Percentiles rank a stretch among this genome's conserved stretches.
Evolutionary conservation across 2,888 invertebrate genomes (phyloP).

Genomic region (Lydus trimaculatus): DNA sequence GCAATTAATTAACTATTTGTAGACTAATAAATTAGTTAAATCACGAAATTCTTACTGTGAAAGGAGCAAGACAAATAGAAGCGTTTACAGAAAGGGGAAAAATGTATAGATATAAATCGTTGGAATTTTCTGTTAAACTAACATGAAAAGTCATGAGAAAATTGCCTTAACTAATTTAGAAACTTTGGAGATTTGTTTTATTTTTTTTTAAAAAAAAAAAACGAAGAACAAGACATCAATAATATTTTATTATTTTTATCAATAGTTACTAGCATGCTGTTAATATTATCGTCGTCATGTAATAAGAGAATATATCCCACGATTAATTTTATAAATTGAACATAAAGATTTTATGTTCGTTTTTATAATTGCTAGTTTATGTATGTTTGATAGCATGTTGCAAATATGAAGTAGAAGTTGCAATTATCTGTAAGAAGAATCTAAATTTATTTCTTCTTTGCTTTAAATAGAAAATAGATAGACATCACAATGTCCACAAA

Average conservation of each 20-base stretch:
- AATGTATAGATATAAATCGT: neutral
- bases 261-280: neutral
- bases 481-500: neutral
- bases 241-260: neutral
- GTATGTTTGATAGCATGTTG: neutral
- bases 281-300: neutral
- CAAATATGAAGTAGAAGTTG: neutral
- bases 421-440: neutral
- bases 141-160: neutral
- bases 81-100: no score
- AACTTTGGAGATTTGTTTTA: neutral
- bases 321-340: neutral
- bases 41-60: neutral
- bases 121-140: neutral
- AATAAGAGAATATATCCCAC: neutral
- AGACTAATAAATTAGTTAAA: neutral
- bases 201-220: no score
- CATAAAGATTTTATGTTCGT: neutral
- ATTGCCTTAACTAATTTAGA: neutral
- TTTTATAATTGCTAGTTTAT: neutral
- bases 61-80: neutral
- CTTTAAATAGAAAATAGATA: neutral
- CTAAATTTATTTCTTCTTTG: neutral
- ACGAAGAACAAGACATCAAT: neutral
- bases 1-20: neutral